Evolutionary conservation across 2,888 invertebrate species (phyloP), one percentile per base, ranked within the genome.

Genomic region (Diaperis boleti): DNA sequence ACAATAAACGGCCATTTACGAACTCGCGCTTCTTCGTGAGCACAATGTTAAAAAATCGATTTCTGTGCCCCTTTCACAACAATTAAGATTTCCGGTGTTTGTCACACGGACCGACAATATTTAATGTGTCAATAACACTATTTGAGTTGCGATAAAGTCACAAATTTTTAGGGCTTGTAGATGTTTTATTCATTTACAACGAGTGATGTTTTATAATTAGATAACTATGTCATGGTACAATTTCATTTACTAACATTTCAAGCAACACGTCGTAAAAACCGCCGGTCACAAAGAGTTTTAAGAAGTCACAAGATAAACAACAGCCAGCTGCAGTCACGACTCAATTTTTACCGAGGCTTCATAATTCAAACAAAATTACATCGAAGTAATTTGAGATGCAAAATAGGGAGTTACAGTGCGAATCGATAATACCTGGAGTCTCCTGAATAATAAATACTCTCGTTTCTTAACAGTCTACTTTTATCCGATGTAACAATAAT

Each of bases 1-100:
- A 39, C 39, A 39, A 18, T 39, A 39, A 39, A 39, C 13, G 17
- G 14, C 17, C 15, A 39, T 39, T 39, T 39, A 39, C 15, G 15
- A 17, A 39, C 15, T 39, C 39, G 39, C 15, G 39, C 14, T 39
- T 15, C 39, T 18, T 39, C 39, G 39, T 17, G 18, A 39, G 39
- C 39, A 13, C 7, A 39, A 4, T 33, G 13, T 11, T 13, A 11
- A 33, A 33, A 10, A 3, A 33, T 33, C 33, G 33, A 26, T 26
- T 5, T 26, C 26, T 26, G 26, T n/a, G n/a, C n/a, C n/a, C n/a
- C n/a, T n/a, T n/a, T n/a, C n/a, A n/a, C n/a, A n/a, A n/a, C n/a
- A n/a, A n/a, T n/a, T 26, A 26, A 8, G 6, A 20, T 26, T 8
- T 26, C 8, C 26, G 26, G n/a, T 8, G 6, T n/a, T 8, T 26